phyloP scores from a whole-genome alignment of 2,113 vertebrate genomes.

The Cercopithecus mona region DNA sequence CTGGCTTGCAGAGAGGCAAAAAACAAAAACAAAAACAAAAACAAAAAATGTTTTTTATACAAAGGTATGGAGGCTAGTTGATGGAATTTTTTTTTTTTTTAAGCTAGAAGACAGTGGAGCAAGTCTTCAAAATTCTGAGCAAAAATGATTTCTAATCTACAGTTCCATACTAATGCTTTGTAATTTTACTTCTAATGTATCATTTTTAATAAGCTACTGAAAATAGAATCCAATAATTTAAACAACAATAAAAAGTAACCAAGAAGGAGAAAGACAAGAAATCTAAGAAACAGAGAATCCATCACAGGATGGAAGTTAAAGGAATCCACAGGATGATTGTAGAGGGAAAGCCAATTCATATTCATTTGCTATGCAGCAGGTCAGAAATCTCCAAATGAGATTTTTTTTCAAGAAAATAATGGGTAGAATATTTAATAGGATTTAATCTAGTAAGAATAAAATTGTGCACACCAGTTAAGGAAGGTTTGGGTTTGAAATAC shows the following conservation, averaged over 20 bases:
- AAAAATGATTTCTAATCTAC: neutral
- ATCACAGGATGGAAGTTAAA: neutral
- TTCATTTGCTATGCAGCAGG: neutral
- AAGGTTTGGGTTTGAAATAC: neutral
- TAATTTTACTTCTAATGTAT: neutral
- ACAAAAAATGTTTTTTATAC: neutral
- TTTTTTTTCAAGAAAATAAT: neutral
- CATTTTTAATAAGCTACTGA: neutral
- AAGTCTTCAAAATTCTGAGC: neutral
- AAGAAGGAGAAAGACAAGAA: neutral
- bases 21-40: neutral
- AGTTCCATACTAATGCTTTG: neutral
- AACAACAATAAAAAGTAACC: neutral
- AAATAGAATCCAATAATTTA: neutral
- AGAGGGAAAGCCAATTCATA: neutral
- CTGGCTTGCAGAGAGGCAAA: neutral
- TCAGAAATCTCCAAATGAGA: neutral
- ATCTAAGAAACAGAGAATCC: neutral
- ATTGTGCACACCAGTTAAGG: neutral
- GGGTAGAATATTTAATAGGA: neutral
- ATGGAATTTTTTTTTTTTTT: neutral
- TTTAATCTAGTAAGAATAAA: neutral
- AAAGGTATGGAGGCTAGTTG: neutral
- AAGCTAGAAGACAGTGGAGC: neutral
- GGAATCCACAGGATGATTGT: neutral